Percentiles rank a stretch among this genome's conserved stretches.
phyloP scores from a whole-genome alignment of 2,113 vertebrate species.

The Phycodurus eques region DNA sequence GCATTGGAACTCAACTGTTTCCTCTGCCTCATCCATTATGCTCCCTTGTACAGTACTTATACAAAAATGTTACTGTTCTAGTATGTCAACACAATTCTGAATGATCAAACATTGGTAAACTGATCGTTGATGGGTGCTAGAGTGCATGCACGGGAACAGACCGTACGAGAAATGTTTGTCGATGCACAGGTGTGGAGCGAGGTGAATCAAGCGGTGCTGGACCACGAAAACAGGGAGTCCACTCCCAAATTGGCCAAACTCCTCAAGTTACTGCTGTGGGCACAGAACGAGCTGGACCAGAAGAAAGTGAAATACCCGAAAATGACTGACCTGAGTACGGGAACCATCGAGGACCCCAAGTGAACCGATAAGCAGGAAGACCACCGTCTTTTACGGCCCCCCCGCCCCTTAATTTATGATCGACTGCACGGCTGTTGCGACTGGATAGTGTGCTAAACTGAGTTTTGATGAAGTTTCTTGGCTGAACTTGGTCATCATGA shows the following conservation, averaged over 20 bases:
- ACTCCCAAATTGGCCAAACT: constrained; percentile 98
- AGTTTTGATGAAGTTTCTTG: background rate
- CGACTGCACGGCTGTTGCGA: constrained; percentile 28
- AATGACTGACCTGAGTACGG: constrained; percentile 98
- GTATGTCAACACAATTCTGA: no score
- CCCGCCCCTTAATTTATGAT: constrained; percentile 71
- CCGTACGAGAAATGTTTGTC: background rate
- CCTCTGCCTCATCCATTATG: no score
- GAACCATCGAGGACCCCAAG: constrained; percentile 95
- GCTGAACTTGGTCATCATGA: background rate
- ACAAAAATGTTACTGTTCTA: no score
- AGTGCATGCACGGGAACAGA: background rate
- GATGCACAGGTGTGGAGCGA: constrained; percentile 92
- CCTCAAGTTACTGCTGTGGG: constrained; percentile 95
- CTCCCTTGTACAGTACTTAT: no score
- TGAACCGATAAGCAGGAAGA: constrained; percentile 68
- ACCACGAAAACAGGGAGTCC: constrained; percentile 92
- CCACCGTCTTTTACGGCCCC: background rate
- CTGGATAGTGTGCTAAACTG: background rate
- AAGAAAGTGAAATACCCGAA: constrained; percentile 99
- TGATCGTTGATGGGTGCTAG: background rate
- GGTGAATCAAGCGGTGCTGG: constrained; percentile 96
- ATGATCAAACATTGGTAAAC: no score
- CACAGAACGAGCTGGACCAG: constrained; percentile 97
- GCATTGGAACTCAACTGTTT: no score